Conservation (phyloP, 1,140 invertebrate species). For the Paramacrobiotus metropolitanus region DNA sequence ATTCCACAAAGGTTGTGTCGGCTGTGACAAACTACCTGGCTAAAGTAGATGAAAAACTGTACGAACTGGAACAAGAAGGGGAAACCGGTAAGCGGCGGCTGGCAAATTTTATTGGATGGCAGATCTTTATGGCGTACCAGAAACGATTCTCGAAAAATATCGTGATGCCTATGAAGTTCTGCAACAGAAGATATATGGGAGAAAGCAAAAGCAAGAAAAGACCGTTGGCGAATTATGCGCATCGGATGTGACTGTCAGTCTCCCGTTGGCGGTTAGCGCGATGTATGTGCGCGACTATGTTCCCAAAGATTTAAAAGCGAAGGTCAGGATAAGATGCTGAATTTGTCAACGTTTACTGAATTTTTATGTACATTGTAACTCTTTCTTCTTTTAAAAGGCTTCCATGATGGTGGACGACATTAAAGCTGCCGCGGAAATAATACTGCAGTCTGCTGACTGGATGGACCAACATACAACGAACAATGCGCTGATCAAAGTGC, state of each 20-base stretch:
- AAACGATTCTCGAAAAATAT: not conserved
- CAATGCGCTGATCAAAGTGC: not conserved
- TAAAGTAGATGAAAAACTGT: not conserved
- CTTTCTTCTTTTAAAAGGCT: too few relatives aligned
- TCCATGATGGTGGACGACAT: conserved; percentile 2
- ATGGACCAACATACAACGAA: not conserved
- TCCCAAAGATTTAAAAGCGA: not conserved
- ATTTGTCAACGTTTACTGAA: too few relatives aligned
- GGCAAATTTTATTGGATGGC: not conserved
- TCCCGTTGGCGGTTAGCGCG: not conserved
- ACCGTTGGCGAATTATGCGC: not conserved
- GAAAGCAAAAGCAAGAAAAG: not conserved
- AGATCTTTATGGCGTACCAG: not conserved
- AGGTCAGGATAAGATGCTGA: too few relatives aligned
- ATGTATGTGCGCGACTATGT: not conserved
- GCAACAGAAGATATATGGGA: not conserved
- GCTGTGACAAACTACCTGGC: not conserved
- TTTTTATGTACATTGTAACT: too few relatives aligned
- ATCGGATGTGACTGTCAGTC: not conserved
- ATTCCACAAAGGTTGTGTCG: not conserved
- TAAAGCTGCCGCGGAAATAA: not conserved
- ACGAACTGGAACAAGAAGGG: not conserved
- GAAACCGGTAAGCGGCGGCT: not conserved
- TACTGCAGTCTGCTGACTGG: not conserved
- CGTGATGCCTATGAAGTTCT: not conserved